Evolutionary conservation across 2,113 vertebrate genomes (phyloP), one percentile per base, ranked within the genome.

Genomic region (Fukomys damarensis): DNA sequence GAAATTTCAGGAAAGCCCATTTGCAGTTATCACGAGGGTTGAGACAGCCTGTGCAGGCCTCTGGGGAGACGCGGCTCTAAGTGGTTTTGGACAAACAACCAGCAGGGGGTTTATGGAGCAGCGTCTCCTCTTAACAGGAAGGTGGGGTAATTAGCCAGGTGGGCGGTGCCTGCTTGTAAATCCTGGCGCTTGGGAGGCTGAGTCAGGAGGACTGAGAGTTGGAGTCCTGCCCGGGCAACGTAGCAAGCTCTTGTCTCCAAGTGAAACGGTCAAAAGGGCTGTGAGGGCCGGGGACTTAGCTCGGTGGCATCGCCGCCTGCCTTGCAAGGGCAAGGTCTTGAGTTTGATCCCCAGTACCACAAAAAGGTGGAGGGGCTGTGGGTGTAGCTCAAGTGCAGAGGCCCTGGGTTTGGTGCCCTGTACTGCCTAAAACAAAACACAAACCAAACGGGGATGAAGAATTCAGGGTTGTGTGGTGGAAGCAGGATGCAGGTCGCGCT

Each of bases 1-100:
- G 89, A 95, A 66, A 84, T 74, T 87, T 97, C 81, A 90, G 95
- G 66, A 90, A 92, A 90, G 66, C 41, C 81, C 84, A 30, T 84
- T 90, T 87, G 32, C 61, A 84, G 74, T 87, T 80, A 93, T 74
- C 74, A 38, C 63, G 43, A 35, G 41, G 16, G 85, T 70, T 30
- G 32, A 91, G 95, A 92, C 41, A 85, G 54, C 49, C 12, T 9
- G 61, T 68, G 41, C 1, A 7, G 24, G n/a, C 56, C 35, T 72
- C 68, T 59, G 68, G 80, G 72, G 80, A 86, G 83, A 54, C 80
- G 41, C 28, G 87, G 72, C 49, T 74, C 58, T 20, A 80, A 91
- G 52, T 72, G 52, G 3, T 26, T 68, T 95, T 54, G 46, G 66
- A 63, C 12, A 43, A 41, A 19, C 19, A 52, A 10, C 24, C 41